Conservation (phyloP, 2,888 invertebrate genomes). For the Lamellibrachia satsuma region DNA sequence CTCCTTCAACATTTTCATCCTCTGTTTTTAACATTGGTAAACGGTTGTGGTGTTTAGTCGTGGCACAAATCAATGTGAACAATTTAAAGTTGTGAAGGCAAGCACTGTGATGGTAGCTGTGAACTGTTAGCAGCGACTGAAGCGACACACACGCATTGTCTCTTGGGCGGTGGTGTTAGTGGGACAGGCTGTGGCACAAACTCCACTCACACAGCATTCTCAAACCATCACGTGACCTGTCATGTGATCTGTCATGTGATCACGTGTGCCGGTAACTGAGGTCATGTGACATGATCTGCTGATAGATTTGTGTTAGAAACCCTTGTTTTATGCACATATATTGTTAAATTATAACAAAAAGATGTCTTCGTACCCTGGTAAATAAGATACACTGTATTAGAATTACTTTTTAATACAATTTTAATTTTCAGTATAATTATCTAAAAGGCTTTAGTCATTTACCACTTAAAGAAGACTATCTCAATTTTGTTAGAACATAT, state of each 20-base stretch:
- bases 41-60: neutral
- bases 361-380: neutral
- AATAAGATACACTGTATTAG: neutral
- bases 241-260: neutral
- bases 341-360: neutral
- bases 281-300: neutral
- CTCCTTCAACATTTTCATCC: too few relatives aligned
- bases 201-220: neutral
- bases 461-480: neutral
- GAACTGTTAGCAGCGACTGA: neutral
- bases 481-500: neutral
- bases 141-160: neutral
- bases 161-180: neutral
- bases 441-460: neutral
- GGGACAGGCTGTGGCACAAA: neutral
- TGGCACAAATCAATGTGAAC: neutral
- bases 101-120: neutral
- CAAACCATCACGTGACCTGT: neutral
- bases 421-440: neutral
- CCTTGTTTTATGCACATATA: neutral
- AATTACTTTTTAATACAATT: neutral
- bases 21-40: too few relatives aligned
- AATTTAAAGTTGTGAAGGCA: neutral
- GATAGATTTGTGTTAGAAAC: neutral
- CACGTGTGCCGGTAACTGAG: neutral